These are phyloP conservation scores for Xenopus borealis DNA, from an alignment of 2,113 vertebrate genomes.

Conservation along the genomic window DNA sequence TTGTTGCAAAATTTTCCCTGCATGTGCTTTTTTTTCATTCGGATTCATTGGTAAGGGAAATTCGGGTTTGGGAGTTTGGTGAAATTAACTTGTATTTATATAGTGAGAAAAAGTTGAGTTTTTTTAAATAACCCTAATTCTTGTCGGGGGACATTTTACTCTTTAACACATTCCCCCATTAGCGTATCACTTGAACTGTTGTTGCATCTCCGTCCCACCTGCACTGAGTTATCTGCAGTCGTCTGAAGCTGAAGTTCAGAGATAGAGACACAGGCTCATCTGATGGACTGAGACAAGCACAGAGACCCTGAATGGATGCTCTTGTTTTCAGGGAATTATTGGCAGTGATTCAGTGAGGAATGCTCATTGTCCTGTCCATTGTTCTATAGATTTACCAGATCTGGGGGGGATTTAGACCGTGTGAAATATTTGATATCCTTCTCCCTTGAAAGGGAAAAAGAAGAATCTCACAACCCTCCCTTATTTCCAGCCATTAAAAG, in stretches of 20 bases:
- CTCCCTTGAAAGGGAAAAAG: background rate
- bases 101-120: too few species aligned
- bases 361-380: constrained; percentile 22
- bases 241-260: too few species aligned
- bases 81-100: too few species aligned
- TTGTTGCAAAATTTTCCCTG: too few species aligned
- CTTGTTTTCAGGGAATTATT: constrained; percentile 9
- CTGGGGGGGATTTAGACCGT: constrained; percentile 24
- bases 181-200: too few species aligned
- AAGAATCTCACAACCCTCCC: constrained; percentile 1
- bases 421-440: constrained; percentile 26
- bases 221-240: background rate
- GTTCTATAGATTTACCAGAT: constrained; percentile 11
- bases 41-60: too few species aligned
- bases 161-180: too few species aligned
- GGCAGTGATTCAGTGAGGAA: constrained; percentile 22
- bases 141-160: too few species aligned
- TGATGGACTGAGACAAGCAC: background rate
- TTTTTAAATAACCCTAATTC: too few species aligned
- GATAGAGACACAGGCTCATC: background rate
- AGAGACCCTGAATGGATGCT: constrained; percentile 7
- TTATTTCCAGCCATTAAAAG: background rate
- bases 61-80: too few species aligned
- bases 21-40: too few species aligned
- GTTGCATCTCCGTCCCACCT: background rate